A percentile compares a stretch with the other conserved stretches of the same genome.
Conservation (phyloP, 1,140 invertebrate species). For the Pantala flavescens region DNA sequence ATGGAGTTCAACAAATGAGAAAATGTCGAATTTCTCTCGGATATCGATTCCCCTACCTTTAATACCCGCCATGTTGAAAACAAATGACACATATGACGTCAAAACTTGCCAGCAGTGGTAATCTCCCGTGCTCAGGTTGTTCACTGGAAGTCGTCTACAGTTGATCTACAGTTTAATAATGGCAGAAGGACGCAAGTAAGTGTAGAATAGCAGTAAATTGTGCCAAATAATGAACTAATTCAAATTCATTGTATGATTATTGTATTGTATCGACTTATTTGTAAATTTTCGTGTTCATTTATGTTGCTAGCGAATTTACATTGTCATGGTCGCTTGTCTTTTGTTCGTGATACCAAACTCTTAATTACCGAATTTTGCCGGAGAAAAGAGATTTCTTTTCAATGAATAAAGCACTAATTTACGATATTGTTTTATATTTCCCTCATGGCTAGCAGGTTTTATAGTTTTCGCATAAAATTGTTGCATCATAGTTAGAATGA, state of each 20-base stretch:
- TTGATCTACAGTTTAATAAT: conserved; percentile 13
- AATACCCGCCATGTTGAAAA: conserved; percentile 24
- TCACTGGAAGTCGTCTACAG: neutral
- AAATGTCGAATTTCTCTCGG: neutral
- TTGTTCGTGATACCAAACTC: neutral
- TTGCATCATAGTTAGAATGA: too few species aligned
- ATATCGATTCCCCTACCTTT: conserved; percentile 23
- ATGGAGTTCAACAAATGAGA: too few species aligned
- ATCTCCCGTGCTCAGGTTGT: neutral
- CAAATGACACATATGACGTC: conserved; percentile 15
- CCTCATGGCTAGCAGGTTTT: too few species aligned
- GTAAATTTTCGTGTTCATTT: neutral
- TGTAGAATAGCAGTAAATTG: neutral
- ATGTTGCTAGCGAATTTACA: conserved; percentile 2
- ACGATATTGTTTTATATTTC: too few species aligned
- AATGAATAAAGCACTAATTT: too few species aligned
- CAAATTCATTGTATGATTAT: neutral
- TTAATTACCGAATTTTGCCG: neutral
- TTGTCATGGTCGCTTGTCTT: neutral
- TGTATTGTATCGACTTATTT: neutral
- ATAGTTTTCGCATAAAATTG: too few species aligned
- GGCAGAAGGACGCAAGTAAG: conserved; percentile 21
- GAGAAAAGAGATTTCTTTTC: neutral
- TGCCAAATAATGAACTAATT: neutral
- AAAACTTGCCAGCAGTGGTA: conserved; percentile 12